Percentiles rank a stretch among this genome's conserved stretches.
phyloP scores from a whole-genome alignment of 2,797 vertebrate genomes.

The Cirrhinus mrigala region DNA sequence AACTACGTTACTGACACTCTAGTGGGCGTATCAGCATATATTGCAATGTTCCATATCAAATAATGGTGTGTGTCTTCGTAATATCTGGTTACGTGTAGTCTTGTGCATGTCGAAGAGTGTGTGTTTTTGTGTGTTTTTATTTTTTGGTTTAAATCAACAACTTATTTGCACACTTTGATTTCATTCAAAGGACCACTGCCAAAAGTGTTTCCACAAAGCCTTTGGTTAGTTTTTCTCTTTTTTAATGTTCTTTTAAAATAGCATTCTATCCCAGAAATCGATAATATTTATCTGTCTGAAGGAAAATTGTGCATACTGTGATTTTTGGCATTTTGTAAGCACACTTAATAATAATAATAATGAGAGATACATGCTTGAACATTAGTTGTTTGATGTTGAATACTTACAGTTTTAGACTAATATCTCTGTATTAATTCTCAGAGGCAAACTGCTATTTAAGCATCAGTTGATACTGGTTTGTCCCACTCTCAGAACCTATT shows the following conservation, averaged over 20 bases:
- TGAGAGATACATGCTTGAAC: neutral
- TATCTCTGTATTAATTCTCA: constrained; percentile 6
- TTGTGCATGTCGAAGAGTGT: constrained; percentile 36
- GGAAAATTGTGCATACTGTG: constrained; percentile 31
- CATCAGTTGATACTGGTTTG: neutral
- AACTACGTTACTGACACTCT: constrained; percentile 47
- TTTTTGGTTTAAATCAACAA: constrained; percentile 39
- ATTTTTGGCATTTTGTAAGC: constrained; percentile 14
- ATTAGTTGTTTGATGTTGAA: constrained; percentile 19
- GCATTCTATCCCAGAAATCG: neutral
- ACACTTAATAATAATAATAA: constrained; percentile 23
- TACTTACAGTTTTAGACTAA: constrained; percentile 2
- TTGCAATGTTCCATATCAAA: constrained; percentile 37
- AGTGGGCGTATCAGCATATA: constrained; percentile 16
- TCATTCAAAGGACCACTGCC: constrained; percentile 67
- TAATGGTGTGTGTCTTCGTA: constrained; percentile 32
- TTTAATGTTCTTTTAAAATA: neutral
- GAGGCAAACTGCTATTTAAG: neutral
- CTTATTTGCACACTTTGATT: constrained; percentile 61
- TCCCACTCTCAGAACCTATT: neutral
- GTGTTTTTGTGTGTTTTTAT: neutral
- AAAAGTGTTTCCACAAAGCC: constrained; percentile 57
- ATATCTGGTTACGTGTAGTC: constrained; percentile 19
- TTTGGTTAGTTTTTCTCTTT: constrained; percentile 36
- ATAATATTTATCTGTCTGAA: neutral